Percentiles rank a stretch among this genome's conserved stretches.
Evolutionary conservation across 2,797 vertebrate species (phyloP).

Genomic region (Mycteria americana): DNA sequence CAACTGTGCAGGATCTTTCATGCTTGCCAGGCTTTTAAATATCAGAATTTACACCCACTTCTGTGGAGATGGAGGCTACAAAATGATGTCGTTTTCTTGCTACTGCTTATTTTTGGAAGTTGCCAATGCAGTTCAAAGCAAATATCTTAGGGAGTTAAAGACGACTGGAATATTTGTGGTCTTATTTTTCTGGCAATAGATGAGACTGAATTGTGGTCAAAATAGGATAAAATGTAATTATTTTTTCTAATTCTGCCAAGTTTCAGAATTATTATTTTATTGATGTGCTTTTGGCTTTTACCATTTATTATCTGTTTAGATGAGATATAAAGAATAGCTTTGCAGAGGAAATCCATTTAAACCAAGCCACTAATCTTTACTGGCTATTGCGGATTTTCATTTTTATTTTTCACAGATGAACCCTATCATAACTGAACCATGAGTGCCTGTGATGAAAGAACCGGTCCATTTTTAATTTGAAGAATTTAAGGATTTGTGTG

Average conservation of each 20-base stretch:
- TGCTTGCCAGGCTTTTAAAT: neutral
- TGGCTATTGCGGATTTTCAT: slow-evolving; percentile 1
- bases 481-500: neutral
- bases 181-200: slow-evolving; percentile 36
- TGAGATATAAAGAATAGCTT: slow-evolving; percentile 33
- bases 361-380: slow-evolving; percentile 35
- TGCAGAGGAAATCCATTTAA: slow-evolving; percentile 35
- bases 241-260: slow-evolving; percentile 45
- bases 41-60: neutral
- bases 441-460: slow-evolving; percentile 6
- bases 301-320: slow-evolving; percentile 49
- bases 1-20: neutral
- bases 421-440: neutral
- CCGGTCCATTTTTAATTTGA: neutral
- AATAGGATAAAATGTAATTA: slow-evolving; percentile 50
- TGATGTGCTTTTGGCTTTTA: slow-evolving; percentile 44
- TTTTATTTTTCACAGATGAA: slow-evolving; percentile 39
- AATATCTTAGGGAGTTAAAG: neutral
- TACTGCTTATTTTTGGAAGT: slow-evolving; percentile 2
- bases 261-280: slow-evolving; percentile 44
- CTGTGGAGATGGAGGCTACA: neutral
- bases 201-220: slow-evolving; percentile 15
- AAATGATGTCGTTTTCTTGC: neutral
- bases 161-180: neutral
- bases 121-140: slow-evolving; percentile 8